These are phyloP conservation scores for Oligia latruncula DNA, from an alignment of 2,888 invertebrate genomes.

Conservation along the genomic window DNA sequence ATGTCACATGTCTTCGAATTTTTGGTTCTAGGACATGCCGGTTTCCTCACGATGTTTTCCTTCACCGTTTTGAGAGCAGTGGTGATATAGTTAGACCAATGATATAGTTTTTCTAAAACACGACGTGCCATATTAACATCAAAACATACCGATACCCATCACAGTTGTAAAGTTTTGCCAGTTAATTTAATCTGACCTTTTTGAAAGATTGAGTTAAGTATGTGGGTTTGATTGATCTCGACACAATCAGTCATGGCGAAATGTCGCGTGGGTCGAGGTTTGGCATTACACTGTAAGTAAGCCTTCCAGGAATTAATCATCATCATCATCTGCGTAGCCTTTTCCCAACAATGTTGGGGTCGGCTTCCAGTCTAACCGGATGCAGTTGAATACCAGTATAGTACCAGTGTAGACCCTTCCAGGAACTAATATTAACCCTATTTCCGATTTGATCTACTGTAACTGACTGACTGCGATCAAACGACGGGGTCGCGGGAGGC, in stretches of 20 bases:
- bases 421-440: background rate
- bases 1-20: too few species aligned
- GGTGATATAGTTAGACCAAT: too few species aligned
- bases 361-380: too few species aligned
- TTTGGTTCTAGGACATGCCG: too few species aligned
- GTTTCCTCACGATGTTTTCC: too few species aligned
- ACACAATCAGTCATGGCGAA: background rate
- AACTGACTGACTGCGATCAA: background rate
- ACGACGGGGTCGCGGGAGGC: background rate
- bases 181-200: background rate
- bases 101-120: background rate
- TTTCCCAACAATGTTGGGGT: too few species aligned
- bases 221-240: background rate
- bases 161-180: background rate
- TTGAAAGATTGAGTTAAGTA: background rate
- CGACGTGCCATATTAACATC: background rate
- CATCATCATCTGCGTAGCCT: too few species aligned
- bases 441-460: background rate
- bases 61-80: too few species aligned
- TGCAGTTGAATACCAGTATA: too few species aligned
- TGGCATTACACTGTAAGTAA: background rate
- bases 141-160: background rate
- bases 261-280: background rate
- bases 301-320: conserved; percentile 1
- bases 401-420: background rate